Percentiles rank a stretch among this genome's conserved stretches.
phyloP scores from a whole-genome alignment of 2,797 vertebrate genomes.

The Ptychobarbus kaznakovi region DNA sequence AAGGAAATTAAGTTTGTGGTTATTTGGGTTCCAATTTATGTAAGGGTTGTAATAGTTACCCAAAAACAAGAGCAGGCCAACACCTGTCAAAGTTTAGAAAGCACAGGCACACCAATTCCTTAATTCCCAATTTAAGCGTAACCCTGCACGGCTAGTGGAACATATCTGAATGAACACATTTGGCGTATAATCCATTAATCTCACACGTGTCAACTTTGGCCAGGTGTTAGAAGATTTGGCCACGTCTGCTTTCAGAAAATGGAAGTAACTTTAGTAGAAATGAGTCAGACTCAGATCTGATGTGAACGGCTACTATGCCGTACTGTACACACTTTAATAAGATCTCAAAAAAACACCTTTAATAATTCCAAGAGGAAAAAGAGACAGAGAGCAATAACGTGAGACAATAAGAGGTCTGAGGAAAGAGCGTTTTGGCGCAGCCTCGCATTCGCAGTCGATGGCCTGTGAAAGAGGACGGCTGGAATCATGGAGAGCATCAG shows the following conservation, averaged over 20 bases:
- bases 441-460: constrained; percentile 32
- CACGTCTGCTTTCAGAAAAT: constrained; percentile 46
- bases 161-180: constrained; percentile 21
- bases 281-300: constrained; percentile 54
- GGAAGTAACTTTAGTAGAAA: constrained; percentile 44
- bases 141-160: constrained; percentile 5
- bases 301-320: constrained; percentile 27
- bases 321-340: constrained; percentile 33
- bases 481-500: constrained; percentile 45
- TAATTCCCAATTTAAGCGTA: constrained; percentile 24
- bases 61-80: constrained; percentile 12
- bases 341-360: constrained; percentile 29
- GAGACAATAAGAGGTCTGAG: constrained; percentile 57
- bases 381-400: constrained; percentile 51
- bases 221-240: constrained; percentile 36
- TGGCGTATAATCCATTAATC: constrained; percentile 41
- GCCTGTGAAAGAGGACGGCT: constrained; percentile 52
- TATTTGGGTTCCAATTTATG: constrained; percentile 15
- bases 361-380: constrained; percentile 28
- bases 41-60: constrained; percentile 32
- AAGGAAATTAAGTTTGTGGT: background rate
- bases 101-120: constrained; percentile 15
- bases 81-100: constrained; percentile 28
- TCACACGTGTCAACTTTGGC: constrained; percentile 55
- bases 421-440: constrained; percentile 45